A percentile compares a stretch with the other conserved stretches of the same genome.
Conservation (phyloP, 2,888 invertebrate genomes). For the Emesis russula region DNA sequence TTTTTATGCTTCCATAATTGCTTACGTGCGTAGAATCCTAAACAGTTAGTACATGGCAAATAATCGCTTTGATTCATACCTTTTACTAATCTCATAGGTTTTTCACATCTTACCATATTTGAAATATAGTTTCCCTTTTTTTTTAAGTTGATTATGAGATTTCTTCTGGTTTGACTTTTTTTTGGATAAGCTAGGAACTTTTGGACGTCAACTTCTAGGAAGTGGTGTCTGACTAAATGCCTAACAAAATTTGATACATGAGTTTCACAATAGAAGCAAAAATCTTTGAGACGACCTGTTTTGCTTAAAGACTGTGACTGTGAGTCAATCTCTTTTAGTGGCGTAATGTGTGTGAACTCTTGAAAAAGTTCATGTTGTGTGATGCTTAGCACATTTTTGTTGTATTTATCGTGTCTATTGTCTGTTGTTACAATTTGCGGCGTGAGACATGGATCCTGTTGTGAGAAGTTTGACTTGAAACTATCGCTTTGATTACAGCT, state of each 20-base stretch:
- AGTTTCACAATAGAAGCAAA: conserved; percentile 77
- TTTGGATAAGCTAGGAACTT: conserved; percentile 68
- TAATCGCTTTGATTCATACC: conserved; percentile 33
- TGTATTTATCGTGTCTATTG: too few relatives aligned
- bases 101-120: too few relatives aligned
- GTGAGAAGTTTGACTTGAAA: too few relatives aligned
- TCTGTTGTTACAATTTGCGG: too few relatives aligned
- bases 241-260: conserved; percentile 84
- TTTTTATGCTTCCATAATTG: conserved; percentile 71
- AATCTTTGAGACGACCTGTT: conserved; percentile 51
- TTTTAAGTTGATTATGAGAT: conserved; percentile 73
- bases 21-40: conserved; percentile 64
- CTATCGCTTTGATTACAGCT: too few relatives aligned
- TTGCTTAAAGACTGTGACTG: neutral
- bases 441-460: too few relatives aligned
- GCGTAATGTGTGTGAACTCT: too few relatives aligned
- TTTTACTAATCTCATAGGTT: too few relatives aligned
- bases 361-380: too few relatives aligned
- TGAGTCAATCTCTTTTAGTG: too few relatives aligned
- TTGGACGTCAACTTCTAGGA: conserved; percentile 78
- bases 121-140: conserved; percentile 86
- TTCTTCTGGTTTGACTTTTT: conserved; percentile 69
- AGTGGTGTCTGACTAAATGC: conserved; percentile 82
- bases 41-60: conserved; percentile 67
- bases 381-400: too few relatives aligned